phyloP scores from a whole-genome alignment of 2,113 vertebrate genomes.

The Regulus satrapa region DNA sequence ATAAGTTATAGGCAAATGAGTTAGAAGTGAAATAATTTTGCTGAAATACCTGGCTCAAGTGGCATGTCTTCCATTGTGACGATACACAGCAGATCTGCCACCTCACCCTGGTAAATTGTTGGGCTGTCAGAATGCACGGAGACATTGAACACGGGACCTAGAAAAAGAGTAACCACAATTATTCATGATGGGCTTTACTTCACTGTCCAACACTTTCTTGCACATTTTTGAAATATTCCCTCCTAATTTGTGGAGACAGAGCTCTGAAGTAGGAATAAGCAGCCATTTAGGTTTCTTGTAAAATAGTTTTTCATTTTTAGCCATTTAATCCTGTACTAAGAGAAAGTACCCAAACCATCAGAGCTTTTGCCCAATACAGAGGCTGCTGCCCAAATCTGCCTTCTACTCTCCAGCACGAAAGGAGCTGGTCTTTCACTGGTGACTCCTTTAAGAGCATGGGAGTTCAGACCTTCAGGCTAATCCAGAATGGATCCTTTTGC shows the following conservation, averaged over 20 bases:
- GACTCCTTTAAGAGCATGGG: not conserved
- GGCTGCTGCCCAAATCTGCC: not conserved
- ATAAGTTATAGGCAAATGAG: not conserved
- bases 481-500: not conserved
- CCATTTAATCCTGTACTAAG: not conserved
- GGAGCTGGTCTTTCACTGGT: not conserved
- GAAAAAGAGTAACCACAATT: constrained; percentile 28
- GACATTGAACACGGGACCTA: constrained; percentile 85
- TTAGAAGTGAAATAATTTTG: not conserved
- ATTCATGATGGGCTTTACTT: not conserved
- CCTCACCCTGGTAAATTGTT: constrained; percentile 83
- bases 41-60: constrained; percentile 78
- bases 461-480: not conserved
- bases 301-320: not conserved
- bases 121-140: constrained; percentile 80
- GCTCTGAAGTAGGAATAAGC: not conserved
- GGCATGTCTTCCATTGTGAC: constrained; percentile 77
- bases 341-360: not conserved
- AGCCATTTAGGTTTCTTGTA: not conserved
- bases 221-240: not conserved
- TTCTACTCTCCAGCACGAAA: not conserved
- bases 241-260: not conserved
- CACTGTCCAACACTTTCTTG: not conserved
- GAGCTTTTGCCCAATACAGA: not conserved
- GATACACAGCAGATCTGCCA: constrained; percentile 85